Base-by-base conservation (phyloP, 2,797 vertebrate species). In the Sparus aurata region DNA sequence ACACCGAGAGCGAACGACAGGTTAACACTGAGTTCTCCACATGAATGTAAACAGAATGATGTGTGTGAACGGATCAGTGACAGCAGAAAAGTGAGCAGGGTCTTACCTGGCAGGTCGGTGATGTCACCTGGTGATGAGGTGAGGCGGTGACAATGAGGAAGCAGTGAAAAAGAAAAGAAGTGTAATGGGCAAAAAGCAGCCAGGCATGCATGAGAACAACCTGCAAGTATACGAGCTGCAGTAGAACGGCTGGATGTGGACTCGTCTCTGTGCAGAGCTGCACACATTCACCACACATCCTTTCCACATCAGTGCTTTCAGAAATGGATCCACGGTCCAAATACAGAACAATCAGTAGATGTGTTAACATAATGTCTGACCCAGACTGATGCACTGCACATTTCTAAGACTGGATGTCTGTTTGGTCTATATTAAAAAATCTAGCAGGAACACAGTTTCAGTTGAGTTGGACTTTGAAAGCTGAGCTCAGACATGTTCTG, bases 61-160 rank as follows among this genome's bases (percentile, higher is more conserved):
- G 67, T 43, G 52, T 30, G 69, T 50, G 62, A 45, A 34, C 59
- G 66, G 66, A 62, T 27, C 69, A 73, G 69, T 30, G 54, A 58
- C 20, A 16, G 62, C 63, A 58, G 49, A 17, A 43, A 72, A 69
- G 65, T 82, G 77, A 76, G 55, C 57, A 34, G 71, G 52, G 63
- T 78, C 97, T 97, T 97, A 98, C 98, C 98, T 98, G 97, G 93
- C 85, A 95, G 93, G 86, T 98, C 97, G 82, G 92, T 88, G 92
- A 93, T 88, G 92, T 97, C 97, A 94, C 97, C 98, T 99, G 87
- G 83, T 45, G 87, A 91, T 91, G 94, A 95, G 94, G 94, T 94
- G 95, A 93, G 95, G 82, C 25, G 41, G 96, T 96, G 96, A 91
- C 94, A 91, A 96, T 97, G 96, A 96, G 91, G 95, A 96, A 96